Evolutionary conservation across 2,888 invertebrate species (phyloP).

Genomic region (Carterocephalus palaemon): DNA sequence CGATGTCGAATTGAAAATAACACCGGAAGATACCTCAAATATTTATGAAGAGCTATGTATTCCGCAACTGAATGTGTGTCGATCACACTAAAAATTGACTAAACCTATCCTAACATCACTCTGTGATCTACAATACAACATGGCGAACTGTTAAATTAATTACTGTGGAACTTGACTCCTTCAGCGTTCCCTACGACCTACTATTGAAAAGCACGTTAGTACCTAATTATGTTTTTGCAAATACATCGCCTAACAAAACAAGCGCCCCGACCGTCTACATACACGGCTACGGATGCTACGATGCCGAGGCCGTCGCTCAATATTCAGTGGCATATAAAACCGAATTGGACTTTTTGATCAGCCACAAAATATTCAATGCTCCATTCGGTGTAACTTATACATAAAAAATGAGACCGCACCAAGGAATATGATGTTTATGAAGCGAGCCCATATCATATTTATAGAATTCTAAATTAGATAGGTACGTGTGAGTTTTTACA

Average conservation of each 20-base stretch:
- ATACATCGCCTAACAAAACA: background rate
- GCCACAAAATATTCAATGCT: conserved; percentile 43
- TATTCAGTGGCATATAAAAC: conserved; percentile 67
- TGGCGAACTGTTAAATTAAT: too few relatives aligned
- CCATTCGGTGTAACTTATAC: conserved; percentile 38
- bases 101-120: too few relatives aligned
- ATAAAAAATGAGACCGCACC: conserved; percentile 39
- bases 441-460: conserved; percentile 28
- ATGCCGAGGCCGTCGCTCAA: conserved; percentile 46
- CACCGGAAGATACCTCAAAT: conserved; percentile 62
- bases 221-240: background rate
- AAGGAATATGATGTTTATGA: conserved; percentile 33
- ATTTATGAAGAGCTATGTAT: conserved; percentile 71
- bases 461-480: conserved; percentile 25
- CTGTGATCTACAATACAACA: too few relatives aligned
- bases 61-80: conserved; percentile 60
- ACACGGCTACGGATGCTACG: background rate
- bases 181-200: too few relatives aligned
- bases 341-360: conserved; percentile 57
- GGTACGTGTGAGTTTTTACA: conserved; percentile 6
- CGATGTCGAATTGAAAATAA: conserved; percentile 71
- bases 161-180: too few relatives aligned
- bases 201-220: too few relatives aligned
- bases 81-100: too few relatives aligned
- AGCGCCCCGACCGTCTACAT: background rate